Percentiles rank a stretch among this genome's conserved stretches.
Conservation (phyloP, 2,113 vertebrate species). For the Hystrix cristata region DNA sequence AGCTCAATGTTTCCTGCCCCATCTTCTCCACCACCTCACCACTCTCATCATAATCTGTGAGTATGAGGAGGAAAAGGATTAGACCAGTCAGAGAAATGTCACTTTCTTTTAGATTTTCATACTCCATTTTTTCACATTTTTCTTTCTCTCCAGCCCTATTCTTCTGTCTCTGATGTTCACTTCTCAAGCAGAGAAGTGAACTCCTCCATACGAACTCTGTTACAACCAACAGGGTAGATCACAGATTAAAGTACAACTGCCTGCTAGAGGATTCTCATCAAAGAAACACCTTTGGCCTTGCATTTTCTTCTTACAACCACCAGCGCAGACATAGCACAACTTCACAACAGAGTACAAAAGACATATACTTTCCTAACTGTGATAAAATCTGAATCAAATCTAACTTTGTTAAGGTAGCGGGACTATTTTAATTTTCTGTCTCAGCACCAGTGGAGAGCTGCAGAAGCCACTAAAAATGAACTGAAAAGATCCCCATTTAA, state of each 20-base stretch:
- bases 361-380: background rate
- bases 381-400: background rate
- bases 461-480: slow-evolving; percentile 4
- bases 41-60: background rate
- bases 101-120: background rate
- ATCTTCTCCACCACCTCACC: background rate
- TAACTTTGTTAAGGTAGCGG: background rate
- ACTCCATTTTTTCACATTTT: background rate
- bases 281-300: background rate
- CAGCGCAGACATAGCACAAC: background rate
- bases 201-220: background rate
- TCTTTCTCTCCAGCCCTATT: background rate
- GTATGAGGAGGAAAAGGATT: background rate
- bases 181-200: background rate
- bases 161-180: background rate
- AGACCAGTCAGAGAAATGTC: background rate
- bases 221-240: background rate
- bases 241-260: background rate
- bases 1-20: background rate
- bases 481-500: background rate
- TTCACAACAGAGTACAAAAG: background rate
- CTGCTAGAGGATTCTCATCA: background rate
- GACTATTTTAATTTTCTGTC: background rate
- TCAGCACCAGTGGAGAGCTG: background rate
- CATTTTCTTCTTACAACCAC: background rate